A percentile compares a stretch with the other conserved stretches of the same genome.
These are phyloP conservation scores for Dromas ardeola DNA, from an alignment of 2,113 vertebrate genomes.

Conservation along the genomic window DNA sequence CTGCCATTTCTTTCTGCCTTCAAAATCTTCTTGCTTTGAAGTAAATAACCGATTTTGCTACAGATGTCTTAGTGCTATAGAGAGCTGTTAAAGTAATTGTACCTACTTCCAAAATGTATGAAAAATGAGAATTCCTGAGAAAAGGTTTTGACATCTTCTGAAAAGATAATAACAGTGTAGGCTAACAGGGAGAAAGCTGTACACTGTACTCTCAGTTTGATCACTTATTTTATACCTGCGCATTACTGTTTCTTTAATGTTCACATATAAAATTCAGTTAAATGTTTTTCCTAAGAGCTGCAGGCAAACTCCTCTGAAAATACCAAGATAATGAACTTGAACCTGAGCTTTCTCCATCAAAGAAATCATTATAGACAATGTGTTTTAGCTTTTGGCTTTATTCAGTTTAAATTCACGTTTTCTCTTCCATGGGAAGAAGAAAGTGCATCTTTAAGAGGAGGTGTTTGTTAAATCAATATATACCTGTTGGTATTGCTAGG, in stretches of 20 bases:
- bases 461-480: slow-evolving; percentile 71
- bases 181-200: slow-evolving; percentile 56
- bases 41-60: slow-evolving; percentile 60
- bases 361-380: slow-evolving; percentile 72
- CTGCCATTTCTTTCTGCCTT: slow-evolving; percentile 11
- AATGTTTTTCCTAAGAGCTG: slow-evolving; percentile 63
- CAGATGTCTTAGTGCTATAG: slow-evolving; percentile 49
- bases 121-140: slow-evolving; percentile 65
- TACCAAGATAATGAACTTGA: slow-evolving; percentile 78
- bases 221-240: slow-evolving; percentile 67
- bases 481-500: slow-evolving; percentile 56
- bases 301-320: slow-evolving; percentile 70
- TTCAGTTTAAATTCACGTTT: slow-evolving; percentile 72
- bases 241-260: slow-evolving; percentile 68
- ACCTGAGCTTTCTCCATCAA: slow-evolving; percentile 68
- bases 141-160: slow-evolving; percentile 64
- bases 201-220: slow-evolving; percentile 51
- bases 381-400: slow-evolving; percentile 68
- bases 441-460: slow-evolving; percentile 66
- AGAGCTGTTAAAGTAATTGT: slow-evolving; percentile 65
- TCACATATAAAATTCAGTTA: slow-evolving; percentile 72
- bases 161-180: slow-evolving; percentile 61
- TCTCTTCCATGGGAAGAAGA: slow-evolving; percentile 55
- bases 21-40: slow-evolving; percentile 61
- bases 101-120: slow-evolving; percentile 64